Percentiles rank a stretch among this genome's conserved stretches.
Evolutionary conservation across 2,113 vertebrate genomes (phyloP).

Genomic region (Osmerus eperlanus): DNA sequence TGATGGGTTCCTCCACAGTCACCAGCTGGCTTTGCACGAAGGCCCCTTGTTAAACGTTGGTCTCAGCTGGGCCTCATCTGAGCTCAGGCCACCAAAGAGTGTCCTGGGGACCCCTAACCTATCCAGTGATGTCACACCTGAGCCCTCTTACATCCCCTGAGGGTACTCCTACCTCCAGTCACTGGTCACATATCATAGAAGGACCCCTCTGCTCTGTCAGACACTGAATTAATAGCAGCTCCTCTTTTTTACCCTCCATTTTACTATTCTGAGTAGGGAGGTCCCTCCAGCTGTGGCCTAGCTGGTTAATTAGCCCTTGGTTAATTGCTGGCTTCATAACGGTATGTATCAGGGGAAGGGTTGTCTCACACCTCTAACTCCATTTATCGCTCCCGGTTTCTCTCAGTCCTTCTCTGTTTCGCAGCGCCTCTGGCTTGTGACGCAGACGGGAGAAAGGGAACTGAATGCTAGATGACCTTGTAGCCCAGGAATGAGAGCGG

Average conservation of each 20-base stretch:
- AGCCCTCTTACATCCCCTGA: slow-evolving; percentile 26
- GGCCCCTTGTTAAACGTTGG: slow-evolving; percentile 21
- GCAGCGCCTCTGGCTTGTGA: no score
- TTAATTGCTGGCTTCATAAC: slow-evolving; percentile 69
- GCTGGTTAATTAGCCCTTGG: slow-evolving; percentile 67
- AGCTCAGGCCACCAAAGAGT: slow-evolving; percentile 32
- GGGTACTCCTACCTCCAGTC: slow-evolving; percentile 35
- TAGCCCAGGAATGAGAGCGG: neutral
- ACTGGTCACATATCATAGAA: slow-evolving; percentile 25
- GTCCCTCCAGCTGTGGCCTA: slow-evolving; percentile 60
- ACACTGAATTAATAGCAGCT: slow-evolving; percentile 37
- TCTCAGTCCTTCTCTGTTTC: neutral
- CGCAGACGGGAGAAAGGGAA: neutral
- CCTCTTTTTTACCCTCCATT: slow-evolving; percentile 36
- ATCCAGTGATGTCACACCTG: slow-evolving; percentile 49
- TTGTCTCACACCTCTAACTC: slow-evolving; percentile 17
- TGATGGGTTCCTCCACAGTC: neutral
- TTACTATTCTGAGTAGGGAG: slow-evolving; percentile 36
- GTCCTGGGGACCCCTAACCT: slow-evolving; percentile 16
- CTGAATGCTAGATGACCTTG: neutral
- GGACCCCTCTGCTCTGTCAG: slow-evolving; percentile 23
- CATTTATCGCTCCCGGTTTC: neutral
- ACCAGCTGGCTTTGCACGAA: slow-evolving; percentile 22
- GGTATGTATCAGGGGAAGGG: slow-evolving; percentile 48
- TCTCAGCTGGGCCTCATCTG: slow-evolving; percentile 59